Evolutionary conservation across 2,113 vertebrate genomes (phyloP).

Genomic region (Mesembrinibis cayennensis): DNA sequence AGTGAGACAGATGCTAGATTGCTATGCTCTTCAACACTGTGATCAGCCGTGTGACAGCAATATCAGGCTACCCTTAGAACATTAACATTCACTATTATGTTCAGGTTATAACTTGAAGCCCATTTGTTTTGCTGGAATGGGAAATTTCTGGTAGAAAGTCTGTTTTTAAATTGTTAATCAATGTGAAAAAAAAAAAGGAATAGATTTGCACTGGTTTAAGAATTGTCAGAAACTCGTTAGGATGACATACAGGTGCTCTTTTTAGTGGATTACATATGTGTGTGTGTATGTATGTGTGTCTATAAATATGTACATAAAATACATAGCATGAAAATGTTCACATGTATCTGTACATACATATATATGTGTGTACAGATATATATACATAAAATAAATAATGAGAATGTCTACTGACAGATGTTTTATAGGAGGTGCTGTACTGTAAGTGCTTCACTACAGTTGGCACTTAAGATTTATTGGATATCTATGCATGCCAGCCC

Average conservation of each 20-base stretch:
- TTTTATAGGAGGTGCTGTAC: background rate
- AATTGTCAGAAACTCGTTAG: background rate
- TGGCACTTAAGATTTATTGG: background rate
- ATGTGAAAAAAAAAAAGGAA: background rate
- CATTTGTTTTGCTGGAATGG: background rate
- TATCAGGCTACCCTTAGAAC: background rate
- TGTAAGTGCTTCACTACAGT: background rate
- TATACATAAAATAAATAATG: background rate
- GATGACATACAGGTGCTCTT: rapidly evolving
- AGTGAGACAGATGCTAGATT: background rate
- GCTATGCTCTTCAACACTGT: rapidly evolving
- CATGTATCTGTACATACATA: background rate
- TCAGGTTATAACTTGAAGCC: background rate
- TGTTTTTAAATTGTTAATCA: background rate
- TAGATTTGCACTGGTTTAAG: background rate
- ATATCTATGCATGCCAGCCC: background rate
- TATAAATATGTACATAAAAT: background rate
- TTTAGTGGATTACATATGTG: background rate
- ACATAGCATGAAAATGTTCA: background rate
- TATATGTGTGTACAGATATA: background rate
- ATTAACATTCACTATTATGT: background rate
- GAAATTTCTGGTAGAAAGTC: background rate
- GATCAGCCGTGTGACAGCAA: background rate
- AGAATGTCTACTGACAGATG: background rate
- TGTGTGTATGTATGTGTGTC: background rate